These are phyloP conservation scores for Apus apus DNA, from an alignment of 2,113 vertebrate species.

Conservation along the genomic window DNA sequence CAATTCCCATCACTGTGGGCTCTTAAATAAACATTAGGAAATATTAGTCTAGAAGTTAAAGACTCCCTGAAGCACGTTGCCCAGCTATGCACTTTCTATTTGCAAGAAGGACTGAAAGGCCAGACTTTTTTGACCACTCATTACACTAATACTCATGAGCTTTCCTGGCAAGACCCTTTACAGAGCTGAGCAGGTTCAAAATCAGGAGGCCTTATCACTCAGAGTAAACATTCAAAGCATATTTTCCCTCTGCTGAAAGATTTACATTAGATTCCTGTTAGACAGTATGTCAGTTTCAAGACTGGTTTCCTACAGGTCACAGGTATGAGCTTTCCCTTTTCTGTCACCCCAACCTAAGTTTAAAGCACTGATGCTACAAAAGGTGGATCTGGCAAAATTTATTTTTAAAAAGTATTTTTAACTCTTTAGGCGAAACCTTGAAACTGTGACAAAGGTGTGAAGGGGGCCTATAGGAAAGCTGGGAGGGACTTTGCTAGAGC, in stretches of 20 bases:
- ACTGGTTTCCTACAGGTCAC: background rate
- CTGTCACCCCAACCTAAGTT: background rate
- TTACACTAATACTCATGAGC: background rate
- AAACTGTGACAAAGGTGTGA: too few species aligned
- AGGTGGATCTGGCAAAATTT: background rate
- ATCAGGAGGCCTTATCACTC: slow-evolving; percentile 27
- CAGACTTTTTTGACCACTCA: background rate
- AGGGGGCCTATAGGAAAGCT: too few species aligned
- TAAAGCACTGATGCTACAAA: background rate
- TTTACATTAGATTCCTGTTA: background rate
- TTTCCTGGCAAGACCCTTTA: background rate
- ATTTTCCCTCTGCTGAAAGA: slow-evolving; percentile 35
- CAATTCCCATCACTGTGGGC: background rate
- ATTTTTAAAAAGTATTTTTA: background rate
- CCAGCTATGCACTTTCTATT: background rate
- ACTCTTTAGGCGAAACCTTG: too few species aligned
- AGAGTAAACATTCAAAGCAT: background rate
- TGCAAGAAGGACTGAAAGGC: background rate
- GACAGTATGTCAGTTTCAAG: background rate
- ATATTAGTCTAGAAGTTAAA: background rate
- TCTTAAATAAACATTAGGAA: slow-evolving; percentile 56
- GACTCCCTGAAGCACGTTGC: background rate
- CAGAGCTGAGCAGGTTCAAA: background rate
- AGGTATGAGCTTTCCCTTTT: background rate
- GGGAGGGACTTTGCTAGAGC: too few species aligned